These are phyloP conservation scores for Drosophila kuntzei DNA, from an alignment of 2,888 invertebrate species.

Conservation along the genomic window DNA sequence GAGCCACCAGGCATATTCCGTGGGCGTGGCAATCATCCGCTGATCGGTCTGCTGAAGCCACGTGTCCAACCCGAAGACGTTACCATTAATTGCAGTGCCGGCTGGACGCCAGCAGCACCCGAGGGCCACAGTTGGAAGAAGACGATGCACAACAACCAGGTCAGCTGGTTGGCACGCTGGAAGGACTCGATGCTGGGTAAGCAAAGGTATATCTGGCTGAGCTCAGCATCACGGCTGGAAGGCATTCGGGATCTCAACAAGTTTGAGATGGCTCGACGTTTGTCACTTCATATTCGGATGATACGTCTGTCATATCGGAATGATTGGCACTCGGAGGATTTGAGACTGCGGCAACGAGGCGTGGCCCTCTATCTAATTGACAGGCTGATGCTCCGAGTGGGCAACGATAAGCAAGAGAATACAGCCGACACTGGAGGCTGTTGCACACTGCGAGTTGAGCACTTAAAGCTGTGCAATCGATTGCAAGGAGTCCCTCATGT, in stretches of 20 bases:
- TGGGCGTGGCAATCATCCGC: constrained; percentile 2
- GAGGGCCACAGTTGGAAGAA: background rate
- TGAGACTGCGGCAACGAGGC: background rate
- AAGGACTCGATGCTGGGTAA: background rate
- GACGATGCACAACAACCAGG: background rate
- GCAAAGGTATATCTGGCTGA: constrained; percentile 3
- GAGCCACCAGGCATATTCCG: constrained; percentile 3
- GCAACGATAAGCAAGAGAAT: constrained; percentile 98
- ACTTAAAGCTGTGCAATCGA: background rate
- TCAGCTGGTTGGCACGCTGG: constrained; percentile 4
- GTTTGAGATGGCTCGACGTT: background rate
- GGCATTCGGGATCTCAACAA: constrained; percentile 3
- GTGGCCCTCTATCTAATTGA: constrained; percentile 95
- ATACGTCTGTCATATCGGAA: constrained; percentile 1
- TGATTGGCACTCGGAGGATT: constrained; percentile 1
- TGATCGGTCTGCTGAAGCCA: background rate
- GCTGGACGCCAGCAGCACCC: background rate
- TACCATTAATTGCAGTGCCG: constrained; percentile 5
- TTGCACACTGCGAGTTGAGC: constrained; percentile 3
- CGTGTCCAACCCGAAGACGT: constrained; percentile 1
- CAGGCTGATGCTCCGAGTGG: constrained; percentile 96
- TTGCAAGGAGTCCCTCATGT: background rate
- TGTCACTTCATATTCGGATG: background rate
- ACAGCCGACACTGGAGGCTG: constrained; percentile 86
- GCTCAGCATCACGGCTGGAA: background rate